Evolutionary conservation across 2,797 vertebrate species (phyloP), one percentile per base, ranked within the genome.

Genomic region (Pteronotus mesoamericanus): DNA sequence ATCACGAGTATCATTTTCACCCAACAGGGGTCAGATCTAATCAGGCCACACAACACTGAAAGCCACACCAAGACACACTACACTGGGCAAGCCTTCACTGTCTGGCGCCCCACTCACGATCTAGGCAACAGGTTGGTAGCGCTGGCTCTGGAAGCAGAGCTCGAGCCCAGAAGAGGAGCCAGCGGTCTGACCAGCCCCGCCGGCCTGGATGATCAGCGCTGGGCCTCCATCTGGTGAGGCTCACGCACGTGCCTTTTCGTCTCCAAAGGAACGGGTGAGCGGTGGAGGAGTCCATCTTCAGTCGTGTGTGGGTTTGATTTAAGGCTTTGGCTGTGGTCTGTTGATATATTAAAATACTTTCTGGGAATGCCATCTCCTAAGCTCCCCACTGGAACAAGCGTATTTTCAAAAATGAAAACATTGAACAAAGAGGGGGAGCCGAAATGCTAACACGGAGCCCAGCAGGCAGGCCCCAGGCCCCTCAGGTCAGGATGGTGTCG

Each of bases 401-500:
- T 96, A 98, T 98, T 99, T 99, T 99, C 98, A 98, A 99, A 98
- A 99, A 99, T 98, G 98, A 98, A 99, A 99, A 98, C 97, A 98
- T 94, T 98, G 98, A 82, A 93, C 91, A 89, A 87, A 97, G 97
- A 96, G 96, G 97, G 55, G 29, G 97, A 98, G 94, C 96, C 44
- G 93, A 96, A 96, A 96, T 88, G 96, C 97, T 97, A 97, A 96
- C 94, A 89, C 93, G 74, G 97, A 94, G 82, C 94, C 79, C 64
- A 83, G 96, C 39, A 90, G 93, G 48, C 79, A 9, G 95, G 85
- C 59, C 92, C 95, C 69, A 55, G 37, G 79, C 61, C 55, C 4
- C 98, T 99, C 99, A 99, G 97, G 99, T 99, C 95, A 99, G 98
- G 97, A 99, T 99, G 78, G 99, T 99, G 98, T 99, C 99, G 0